Evolutionary conservation across 92 coral and sea anemone species (phyloP).

Genomic region (Scolanthus callimorphus): DNA sequence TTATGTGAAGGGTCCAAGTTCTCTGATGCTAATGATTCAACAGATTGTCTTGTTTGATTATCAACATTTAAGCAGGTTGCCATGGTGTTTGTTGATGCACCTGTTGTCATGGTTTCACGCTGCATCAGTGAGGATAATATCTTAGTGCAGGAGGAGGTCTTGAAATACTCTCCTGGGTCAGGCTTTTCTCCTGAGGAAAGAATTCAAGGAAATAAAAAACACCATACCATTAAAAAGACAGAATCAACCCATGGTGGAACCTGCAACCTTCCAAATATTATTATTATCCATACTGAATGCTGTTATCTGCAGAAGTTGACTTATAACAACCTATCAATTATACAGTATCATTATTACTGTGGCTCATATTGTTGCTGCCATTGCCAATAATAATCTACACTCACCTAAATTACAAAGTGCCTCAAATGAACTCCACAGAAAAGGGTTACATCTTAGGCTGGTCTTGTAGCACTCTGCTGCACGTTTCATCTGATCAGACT

Average conservation of each 20-base stretch:
- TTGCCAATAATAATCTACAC: not conserved
- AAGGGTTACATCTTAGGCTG: slow-evolving; percentile 89
- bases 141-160: slow-evolving; percentile 81
- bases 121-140: slow-evolving; percentile 58
- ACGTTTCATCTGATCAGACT: slow-evolving; percentile 83
- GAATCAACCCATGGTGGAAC: too few relatives aligned
- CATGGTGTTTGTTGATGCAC: slow-evolving; percentile 66
- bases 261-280: too few relatives aligned
- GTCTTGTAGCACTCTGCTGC: slow-evolving; percentile 97
- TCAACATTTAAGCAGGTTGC: slow-evolving; percentile 55
- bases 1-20: slow-evolving; percentile 91
- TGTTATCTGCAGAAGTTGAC: too few relatives aligned
- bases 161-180: slow-evolving; percentile 87
- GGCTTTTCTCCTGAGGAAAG: slow-evolving; percentile 83
- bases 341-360: too few relatives aligned
- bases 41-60: slow-evolving; percentile 52
- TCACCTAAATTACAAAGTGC: slow-evolving; percentile 87
- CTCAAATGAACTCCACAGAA: slow-evolving; percentile 94
- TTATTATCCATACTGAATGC: too few relatives aligned
- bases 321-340: too few relatives aligned
- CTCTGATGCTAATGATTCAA: slow-evolving; percentile 86
- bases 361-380: too few relatives aligned
- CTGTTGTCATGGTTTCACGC: slow-evolving; percentile 81
- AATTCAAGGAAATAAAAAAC: not conserved
- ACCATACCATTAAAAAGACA: too few relatives aligned